phyloP scores from a whole-genome alignment of 2,888 invertebrate genomes.

The Epinotia nisella region DNA sequence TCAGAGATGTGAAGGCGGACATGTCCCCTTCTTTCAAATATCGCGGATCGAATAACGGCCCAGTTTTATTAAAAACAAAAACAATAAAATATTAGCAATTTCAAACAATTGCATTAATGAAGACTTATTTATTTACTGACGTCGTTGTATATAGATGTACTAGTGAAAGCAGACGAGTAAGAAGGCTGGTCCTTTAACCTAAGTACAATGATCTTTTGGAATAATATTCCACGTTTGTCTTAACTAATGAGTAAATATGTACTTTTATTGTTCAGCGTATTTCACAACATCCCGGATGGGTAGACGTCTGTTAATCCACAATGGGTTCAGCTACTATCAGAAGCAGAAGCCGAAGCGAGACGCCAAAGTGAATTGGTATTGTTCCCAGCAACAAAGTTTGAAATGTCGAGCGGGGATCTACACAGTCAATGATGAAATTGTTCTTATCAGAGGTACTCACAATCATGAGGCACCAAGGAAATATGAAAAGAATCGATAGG shows the following conservation, averaged over 20 bases:
- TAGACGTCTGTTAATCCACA: conserved; percentile 5
- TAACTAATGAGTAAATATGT: no score
- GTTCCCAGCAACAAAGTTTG: conserved; percentile 12
- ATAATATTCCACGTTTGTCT: no score
- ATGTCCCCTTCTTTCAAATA: neutral
- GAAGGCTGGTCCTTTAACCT: no score
- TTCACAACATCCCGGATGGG: conserved; percentile 17
- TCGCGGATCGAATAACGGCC: neutral
- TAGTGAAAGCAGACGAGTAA: no score
- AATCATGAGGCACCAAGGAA: neutral
- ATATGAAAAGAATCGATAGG: neutral
- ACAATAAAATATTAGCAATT: neutral
- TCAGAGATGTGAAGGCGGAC: neutral
- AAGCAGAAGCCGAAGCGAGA: neutral
- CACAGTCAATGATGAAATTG: neutral
- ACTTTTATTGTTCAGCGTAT: conserved; percentile 19
- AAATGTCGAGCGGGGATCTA: neutral
- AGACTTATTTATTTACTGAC: no score
- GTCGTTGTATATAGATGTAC: no score
- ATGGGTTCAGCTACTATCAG: conserved; percentile 6
- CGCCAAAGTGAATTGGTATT: conserved; percentile 3
- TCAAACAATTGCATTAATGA: no score
- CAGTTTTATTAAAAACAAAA: neutral
- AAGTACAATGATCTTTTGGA: no score
- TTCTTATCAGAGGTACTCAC: neutral